These are phyloP conservation scores for Sylvia atricapilla DNA, from an alignment of 2,113 vertebrate species.

Conservation along the genomic window DNA sequence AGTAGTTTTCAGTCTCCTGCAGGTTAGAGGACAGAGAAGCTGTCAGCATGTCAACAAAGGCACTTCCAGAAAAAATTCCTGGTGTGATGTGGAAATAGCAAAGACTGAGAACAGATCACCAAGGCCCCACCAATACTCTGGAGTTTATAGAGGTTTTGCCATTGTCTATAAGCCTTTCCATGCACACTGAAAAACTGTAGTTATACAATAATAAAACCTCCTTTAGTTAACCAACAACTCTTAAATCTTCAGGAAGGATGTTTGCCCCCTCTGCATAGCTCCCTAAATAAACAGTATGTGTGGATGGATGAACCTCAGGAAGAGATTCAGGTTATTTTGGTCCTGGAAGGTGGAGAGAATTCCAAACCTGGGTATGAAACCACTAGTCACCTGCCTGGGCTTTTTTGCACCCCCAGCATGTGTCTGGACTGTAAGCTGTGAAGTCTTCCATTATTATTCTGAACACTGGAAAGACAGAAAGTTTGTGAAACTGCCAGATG, in stretches of 20 bases:
- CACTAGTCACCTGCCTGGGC: not conserved
- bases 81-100: not conserved
- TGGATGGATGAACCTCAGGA: not conserved
- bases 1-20: constrained; percentile 20
- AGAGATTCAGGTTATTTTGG: not conserved
- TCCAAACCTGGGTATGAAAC: not conserved
- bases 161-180: not conserved
- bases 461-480: not conserved
- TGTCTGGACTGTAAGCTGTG: not conserved
- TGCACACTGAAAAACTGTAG: not conserved
- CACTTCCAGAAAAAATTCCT: not conserved
- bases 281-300: not conserved
- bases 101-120: not conserved
- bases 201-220: not conserved
- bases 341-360: not conserved
- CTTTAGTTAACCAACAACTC: not conserved
- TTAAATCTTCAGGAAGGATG: not conserved
- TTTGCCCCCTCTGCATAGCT: not conserved
- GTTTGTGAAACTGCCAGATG: not conserved
- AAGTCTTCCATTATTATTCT: not conserved
- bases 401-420: not conserved
- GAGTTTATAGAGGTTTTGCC: not conserved
- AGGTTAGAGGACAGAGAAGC: not conserved
- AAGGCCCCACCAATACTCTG: not conserved
- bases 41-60: constrained; percentile 9